Evolutionary conservation across 2,797 vertebrate species (phyloP), one percentile per base, ranked within the genome.

Genomic region (Pangasius mekongensis): DNA sequence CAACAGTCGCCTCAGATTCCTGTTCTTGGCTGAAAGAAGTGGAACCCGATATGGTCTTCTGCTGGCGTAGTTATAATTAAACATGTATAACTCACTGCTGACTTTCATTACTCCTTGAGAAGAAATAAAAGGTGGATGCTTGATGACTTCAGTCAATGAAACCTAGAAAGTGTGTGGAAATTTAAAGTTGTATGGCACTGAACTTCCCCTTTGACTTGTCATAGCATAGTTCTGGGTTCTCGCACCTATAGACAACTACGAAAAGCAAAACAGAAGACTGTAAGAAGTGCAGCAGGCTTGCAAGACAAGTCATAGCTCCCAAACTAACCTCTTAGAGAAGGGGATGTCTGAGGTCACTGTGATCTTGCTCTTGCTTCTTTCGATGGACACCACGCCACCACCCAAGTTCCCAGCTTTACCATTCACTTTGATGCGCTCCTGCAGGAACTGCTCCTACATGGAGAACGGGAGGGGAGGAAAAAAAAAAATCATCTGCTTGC

Each of bases 311-410:
- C 71, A 0, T 2, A 10, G 30, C 52, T 27, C 27, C 10, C 11
- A 60, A 2, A 1, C 91, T 85, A 94, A 98, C 98, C 98, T 99
- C 95, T 99, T 99, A 67, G 98, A 99, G 93, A 99, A 99, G 0
- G 98, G 98, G 89, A 99, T 97, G 93, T 99, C 98, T 0, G 98
- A 99, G 0, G 97, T 97, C 66, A 99, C 98, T 0, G 98, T 96
- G 77, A 99, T 99, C 94, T 99, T 99, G 94, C 98, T 99, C 95
- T 99, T 99, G 96, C 97, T 99, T 89, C 98, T 96, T 85, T 99
- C 98, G 0, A 99, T 99, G 92, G 97, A 97, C 87, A 99, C 97
- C 22, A 97, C 97, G 0, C 98, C 98, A 4, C 98, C 98, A 0
- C 98, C 98, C 0, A 99, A 95, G 89, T 97, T 99, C 62, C 98